Conservation (phyloP, 2,113 vertebrate genomes). For the Synodontis membranacea region DNA sequence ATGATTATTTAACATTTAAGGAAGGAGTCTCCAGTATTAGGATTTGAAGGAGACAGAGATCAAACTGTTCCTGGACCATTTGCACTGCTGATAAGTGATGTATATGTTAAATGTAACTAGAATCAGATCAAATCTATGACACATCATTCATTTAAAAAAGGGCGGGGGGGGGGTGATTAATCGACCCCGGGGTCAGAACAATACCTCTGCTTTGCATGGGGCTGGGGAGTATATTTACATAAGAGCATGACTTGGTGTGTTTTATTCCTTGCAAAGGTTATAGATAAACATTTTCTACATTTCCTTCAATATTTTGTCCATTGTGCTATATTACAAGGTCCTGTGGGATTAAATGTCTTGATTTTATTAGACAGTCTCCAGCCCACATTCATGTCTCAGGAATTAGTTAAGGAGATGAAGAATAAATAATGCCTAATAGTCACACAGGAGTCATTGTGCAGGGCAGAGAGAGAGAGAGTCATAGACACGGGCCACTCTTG, state of each 20-base stretch:
- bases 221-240: neutral
- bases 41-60: neutral
- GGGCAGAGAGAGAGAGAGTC: constrained; percentile 1
- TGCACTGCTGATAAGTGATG: neutral
- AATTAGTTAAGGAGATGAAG: constrained; percentile 7
- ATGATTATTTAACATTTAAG: neutral
- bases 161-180: no score
- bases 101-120: neutral
- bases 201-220: neutral
- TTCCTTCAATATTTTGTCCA: neutral
- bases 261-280: neutral
- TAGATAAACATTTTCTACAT: neutral
- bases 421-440: constrained; percentile 40
- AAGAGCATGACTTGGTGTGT: neutral
- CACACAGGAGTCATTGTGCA: constrained; percentile 15
- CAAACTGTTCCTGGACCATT: neutral
- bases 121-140: neutral
- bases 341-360: neutral
- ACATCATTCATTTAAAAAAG: no score
- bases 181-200: neutral
- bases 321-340: neutral
- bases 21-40: neutral
- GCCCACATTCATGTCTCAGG: neutral
- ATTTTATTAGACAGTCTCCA: neutral
- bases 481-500: constrained; percentile 25